Evolutionary conservation across 2,113 vertebrate genomes (phyloP).

Genomic region (Tichodroma muraria): DNA sequence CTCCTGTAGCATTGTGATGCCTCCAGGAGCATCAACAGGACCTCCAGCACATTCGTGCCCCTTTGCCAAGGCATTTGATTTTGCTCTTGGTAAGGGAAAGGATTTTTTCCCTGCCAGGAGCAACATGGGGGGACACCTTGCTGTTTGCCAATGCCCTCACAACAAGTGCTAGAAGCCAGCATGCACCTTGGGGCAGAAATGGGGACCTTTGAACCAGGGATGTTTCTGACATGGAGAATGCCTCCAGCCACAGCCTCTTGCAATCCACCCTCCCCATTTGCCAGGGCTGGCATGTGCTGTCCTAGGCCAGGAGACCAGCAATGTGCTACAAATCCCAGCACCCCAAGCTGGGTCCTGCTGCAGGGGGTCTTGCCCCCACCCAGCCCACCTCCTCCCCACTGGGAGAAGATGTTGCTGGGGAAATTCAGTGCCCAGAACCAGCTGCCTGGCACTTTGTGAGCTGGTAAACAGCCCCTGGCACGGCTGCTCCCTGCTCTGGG

Average conservation of each 20-base stretch:
- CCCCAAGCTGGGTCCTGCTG: fast-evolving
- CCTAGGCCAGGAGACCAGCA: not conserved
- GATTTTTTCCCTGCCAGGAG: not conserved
- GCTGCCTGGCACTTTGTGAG: not conserved
- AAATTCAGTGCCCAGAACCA: not conserved
- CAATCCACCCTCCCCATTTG: not conserved
- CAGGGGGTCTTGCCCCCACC: fast-evolving
- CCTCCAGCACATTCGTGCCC: not conserved
- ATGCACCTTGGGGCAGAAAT: not conserved
- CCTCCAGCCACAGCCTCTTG: not conserved
- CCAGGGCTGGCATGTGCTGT: not conserved
- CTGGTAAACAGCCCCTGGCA: not conserved
- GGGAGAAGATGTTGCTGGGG: not conserved
- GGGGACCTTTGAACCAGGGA: not conserved
- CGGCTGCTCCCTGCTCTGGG: not conserved
- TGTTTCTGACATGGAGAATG: not conserved
- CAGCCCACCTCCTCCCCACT: fast-evolving
- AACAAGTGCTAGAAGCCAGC: not conserved
- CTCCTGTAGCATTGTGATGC: not conserved
- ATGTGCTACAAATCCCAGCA: fast-evolving
- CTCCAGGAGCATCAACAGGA: not conserved
- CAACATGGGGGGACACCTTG: fast-evolving
- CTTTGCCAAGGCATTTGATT: not conserved
- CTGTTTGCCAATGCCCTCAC: not conserved
- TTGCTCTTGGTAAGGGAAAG: not conserved